Conservation (phyloP, 2,797 vertebrate species). For the Tarsius wallacei region DNA sequence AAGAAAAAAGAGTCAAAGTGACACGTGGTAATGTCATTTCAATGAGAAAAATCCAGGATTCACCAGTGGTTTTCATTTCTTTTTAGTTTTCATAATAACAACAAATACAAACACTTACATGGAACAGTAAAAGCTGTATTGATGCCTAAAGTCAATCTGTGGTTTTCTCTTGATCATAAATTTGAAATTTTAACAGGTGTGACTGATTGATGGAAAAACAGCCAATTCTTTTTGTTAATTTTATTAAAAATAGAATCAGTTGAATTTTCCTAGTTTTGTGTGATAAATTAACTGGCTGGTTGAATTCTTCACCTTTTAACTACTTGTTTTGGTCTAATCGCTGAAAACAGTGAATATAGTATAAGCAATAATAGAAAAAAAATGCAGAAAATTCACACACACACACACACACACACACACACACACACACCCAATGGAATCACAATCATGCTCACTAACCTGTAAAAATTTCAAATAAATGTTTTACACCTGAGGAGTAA, state of each 20-base stretch:
- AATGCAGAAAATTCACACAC: neutral
- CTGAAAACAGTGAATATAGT: neutral
- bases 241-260: conserved; percentile 19
- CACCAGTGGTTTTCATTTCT: neutral
- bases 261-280: neutral
- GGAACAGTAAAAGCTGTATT: neutral
- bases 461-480: conserved; percentile 18
- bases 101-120: neutral
- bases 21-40: neutral
- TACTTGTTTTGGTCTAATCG: neutral
- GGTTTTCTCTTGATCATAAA: conserved; percentile 16
- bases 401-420: neutral
- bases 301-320: conserved; percentile 20
- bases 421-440: neutral
- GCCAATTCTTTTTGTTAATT: neutral
- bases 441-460: neutral
- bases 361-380: neutral
- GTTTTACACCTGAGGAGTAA: neutral
- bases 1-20: neutral
- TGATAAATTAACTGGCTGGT: neutral
- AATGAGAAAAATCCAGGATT: neutral
- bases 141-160: neutral
- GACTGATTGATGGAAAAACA: neutral
- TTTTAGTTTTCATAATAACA: neutral
- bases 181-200: neutral